Evolutionary conservation across 2,797 vertebrate genomes (phyloP).

Genomic region (Leptatherina wallacei): DNA sequence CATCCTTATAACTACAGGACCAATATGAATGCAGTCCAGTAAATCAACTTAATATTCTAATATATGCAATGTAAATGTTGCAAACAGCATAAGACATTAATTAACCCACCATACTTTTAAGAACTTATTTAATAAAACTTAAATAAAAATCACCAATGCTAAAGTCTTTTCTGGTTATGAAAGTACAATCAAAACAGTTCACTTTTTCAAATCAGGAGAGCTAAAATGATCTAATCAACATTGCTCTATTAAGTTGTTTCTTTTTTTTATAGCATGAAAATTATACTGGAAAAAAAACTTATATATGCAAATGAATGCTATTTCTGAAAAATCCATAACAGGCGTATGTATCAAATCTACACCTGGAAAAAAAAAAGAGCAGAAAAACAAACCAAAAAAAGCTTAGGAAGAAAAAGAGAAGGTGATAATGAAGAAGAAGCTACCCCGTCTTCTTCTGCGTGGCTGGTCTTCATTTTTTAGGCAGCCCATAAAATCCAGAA

Average conservation of each 20-base stretch:
- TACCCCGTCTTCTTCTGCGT: slow-evolving; percentile 36
- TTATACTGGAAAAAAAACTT: neutral
- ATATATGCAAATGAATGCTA: neutral
- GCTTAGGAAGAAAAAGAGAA: neutral
- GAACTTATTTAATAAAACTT: no score
- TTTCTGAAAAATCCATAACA: slow-evolving; percentile 2
- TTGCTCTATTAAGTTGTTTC: no score
- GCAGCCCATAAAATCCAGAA: slow-evolving; percentile 49
- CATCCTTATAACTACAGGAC: neutral
- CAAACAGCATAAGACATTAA: neutral
- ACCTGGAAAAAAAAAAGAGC: slow-evolving; percentile 2
- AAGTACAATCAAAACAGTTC: neutral
- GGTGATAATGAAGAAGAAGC: slow-evolving; percentile 18
- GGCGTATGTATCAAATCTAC: neutral
- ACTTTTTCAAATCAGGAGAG: neutral
- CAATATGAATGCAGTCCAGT: neutral
- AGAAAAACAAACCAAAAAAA: neutral
- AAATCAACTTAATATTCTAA: neutral
- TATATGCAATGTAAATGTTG: neutral
- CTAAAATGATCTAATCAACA: neutral
- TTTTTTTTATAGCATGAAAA: neutral
- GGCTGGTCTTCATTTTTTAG: slow-evolving; percentile 27
- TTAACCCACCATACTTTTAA: neutral
- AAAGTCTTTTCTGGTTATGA: neutral
- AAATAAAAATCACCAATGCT: no score